These are phyloP conservation scores for Apostichopus californicus DNA, from an alignment of 35 echinoderm and acorn worm species.

Conservation along the genomic window DNA sequence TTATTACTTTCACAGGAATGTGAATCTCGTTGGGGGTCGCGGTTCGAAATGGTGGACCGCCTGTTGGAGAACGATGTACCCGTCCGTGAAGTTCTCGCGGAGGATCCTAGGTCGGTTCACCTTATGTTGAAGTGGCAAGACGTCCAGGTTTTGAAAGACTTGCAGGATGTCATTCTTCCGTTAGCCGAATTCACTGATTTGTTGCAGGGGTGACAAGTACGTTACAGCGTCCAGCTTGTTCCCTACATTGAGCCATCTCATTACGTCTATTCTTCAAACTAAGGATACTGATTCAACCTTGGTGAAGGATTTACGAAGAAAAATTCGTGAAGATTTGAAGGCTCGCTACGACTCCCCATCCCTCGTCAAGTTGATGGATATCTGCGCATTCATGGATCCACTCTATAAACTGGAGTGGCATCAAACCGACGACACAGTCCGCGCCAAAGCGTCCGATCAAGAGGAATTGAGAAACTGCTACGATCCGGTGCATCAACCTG, in stretches of 20 bases:
- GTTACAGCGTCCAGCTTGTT: neutral
- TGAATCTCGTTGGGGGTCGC: neutral
- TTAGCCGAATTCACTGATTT: neutral
- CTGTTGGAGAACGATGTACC: neutral
- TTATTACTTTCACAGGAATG: neutral
- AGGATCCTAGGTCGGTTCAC: neutral
- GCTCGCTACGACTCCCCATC: neutral
- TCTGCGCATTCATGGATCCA: neutral
- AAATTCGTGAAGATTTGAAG: neutral
- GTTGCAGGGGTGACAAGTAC: neutral
- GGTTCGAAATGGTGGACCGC: neutral
- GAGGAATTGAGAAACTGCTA: neutral
- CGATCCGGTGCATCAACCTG: neutral
- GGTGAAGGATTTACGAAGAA: neutral
- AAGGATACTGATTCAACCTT: neutral
- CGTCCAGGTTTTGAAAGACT: neutral
- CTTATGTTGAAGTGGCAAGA: neutral
- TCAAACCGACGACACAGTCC: neutral
- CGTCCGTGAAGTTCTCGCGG: neutral
- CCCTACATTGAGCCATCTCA: neutral
- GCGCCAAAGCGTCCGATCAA: neutral
- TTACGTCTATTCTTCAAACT: neutral
- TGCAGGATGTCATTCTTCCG: neutral
- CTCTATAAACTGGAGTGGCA: neutral
- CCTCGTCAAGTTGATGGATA: conserved; percentile 3